These are phyloP conservation scores for Nomada ferruginata DNA, from an alignment of 2,888 invertebrate genomes.

Conservation along the genomic window DNA sequence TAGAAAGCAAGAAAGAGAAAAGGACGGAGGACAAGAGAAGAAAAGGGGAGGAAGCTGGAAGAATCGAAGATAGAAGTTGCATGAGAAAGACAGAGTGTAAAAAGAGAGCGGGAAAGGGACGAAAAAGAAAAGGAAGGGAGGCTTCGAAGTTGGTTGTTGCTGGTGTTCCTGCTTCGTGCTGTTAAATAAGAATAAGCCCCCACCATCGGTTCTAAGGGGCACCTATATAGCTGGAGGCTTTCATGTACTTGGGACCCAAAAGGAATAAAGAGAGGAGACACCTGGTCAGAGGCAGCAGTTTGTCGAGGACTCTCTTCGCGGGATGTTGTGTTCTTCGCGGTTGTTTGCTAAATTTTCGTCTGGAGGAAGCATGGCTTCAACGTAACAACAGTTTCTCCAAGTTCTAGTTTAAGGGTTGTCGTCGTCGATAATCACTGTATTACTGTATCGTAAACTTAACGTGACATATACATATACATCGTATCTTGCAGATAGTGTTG, in stretches of 20 bases:
- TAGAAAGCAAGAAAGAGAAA: conserved; percentile 10
- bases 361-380: background rate
- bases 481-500: conserved; percentile 59
- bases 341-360: background rate
- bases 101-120: conserved; percentile 45
- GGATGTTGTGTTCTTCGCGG: conserved; percentile 43
- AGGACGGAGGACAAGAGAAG: conserved; percentile 28
- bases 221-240: conserved; percentile 77
- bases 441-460: conserved; percentile 18
- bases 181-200: conserved; percentile 82
- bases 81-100: conserved; percentile 35
- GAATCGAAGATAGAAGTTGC: conserved; percentile 45
- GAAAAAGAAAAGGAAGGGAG: conserved; percentile 64
- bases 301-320: conserved; percentile 73
- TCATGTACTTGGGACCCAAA: conserved; percentile 78
- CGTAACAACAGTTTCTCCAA: conserved; percentile 5
- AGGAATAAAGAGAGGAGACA: conserved; percentile 83
- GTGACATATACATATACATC: conserved; percentile 5
- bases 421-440: background rate
- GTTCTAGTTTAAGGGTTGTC: background rate
- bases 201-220: conserved; percentile 72
- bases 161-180: conserved; percentile 71
- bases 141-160: conserved; percentile 53
- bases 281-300: conserved; percentile 81
- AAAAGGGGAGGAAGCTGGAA: conserved; percentile 48